These are phyloP conservation scores for Endomychus coccineus DNA, from an alignment of 2,888 invertebrate genomes.

Conservation along the genomic window DNA sequence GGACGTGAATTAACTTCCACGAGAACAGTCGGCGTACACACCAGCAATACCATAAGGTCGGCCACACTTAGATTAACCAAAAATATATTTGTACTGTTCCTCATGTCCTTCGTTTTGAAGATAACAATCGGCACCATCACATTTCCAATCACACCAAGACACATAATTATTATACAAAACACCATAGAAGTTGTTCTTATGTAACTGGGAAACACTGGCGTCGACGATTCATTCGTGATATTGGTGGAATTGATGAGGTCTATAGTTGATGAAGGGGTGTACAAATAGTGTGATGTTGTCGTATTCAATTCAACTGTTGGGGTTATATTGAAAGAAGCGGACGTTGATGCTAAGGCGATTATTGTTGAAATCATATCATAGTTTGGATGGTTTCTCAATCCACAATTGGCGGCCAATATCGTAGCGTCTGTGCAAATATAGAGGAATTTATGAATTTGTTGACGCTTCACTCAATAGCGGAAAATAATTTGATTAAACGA, in stretches of 20 bases:
- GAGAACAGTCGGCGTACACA: conserved; percentile 88
- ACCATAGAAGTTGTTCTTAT: conserved; percentile 83
- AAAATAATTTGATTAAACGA: too few species aligned
- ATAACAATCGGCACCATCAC: conserved; percentile 91
- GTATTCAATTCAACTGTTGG: conserved; percentile 22
- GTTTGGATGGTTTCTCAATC: too few species aligned
- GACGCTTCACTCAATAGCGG: too few species aligned
- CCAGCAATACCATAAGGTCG: conserved; percentile 81
- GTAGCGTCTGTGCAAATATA: too few species aligned
- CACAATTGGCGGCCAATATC: too few species aligned
- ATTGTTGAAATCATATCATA: conserved; percentile 42
- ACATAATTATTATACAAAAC: conserved; percentile 80
- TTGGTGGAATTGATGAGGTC: conserved; percentile 26
- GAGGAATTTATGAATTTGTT: too few species aligned
- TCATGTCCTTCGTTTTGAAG: conserved; percentile 85
- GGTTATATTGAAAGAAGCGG: conserved; percentile 25
- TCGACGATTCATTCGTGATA: conserved; percentile 31
- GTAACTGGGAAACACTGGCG: conserved; percentile 65
- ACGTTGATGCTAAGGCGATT: conserved; percentile 27
- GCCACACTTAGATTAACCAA: conserved; percentile 89
- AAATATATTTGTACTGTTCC: conserved; percentile 92
- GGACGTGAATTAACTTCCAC: conserved; percentile 90
- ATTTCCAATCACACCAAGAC: conserved; percentile 86
- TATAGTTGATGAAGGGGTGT: conserved; percentile 26
- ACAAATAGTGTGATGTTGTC: conserved; percentile 31